Evolutionary conservation across 2,113 vertebrate genomes (phyloP).

Genomic region (Nibea albiflora): DNA sequence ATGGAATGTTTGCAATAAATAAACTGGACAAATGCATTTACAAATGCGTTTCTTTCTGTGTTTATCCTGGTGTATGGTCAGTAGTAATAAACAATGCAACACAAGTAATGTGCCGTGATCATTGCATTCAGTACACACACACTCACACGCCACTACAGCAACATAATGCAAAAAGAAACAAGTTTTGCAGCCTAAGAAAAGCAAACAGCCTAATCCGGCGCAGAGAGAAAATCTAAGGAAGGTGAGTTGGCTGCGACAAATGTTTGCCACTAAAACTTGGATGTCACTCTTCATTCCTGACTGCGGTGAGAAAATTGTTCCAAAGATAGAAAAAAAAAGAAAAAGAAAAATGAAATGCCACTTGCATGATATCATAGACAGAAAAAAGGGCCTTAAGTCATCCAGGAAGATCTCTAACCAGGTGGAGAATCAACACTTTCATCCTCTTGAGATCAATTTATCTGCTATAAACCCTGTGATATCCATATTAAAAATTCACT

Average conservation of each 20-base stretch:
- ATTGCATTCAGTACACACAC: too few species aligned
- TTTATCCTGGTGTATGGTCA: neutral
- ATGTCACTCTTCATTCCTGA: constrained; percentile 44
- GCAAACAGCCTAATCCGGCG: too few species aligned
- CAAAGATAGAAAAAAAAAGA: neutral
- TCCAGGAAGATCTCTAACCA: neutral
- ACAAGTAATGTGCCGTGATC: too few species aligned
- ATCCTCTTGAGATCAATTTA: neutral
- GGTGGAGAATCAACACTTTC: neutral
- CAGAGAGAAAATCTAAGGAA: neutral
- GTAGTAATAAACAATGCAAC: neutral
- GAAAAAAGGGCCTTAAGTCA: neutral
- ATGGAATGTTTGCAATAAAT: constrained; percentile 55
- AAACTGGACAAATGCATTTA: neutral
- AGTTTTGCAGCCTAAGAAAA: too few species aligned
- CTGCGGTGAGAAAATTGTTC: constrained; percentile 39
- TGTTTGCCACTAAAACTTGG: constrained; percentile 40
- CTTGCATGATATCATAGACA: neutral
- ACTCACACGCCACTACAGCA: too few species aligned
- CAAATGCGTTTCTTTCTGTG: neutral
- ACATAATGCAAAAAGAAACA: too few species aligned
- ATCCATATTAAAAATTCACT: neutral
- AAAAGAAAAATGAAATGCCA: constrained; percentile 2
- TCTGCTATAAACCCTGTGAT: neutral
- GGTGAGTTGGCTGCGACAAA: constrained; percentile 14